Evolutionary conservation across 2,113 vertebrate genomes (phyloP).

Genomic region (Brachirus orientalis): DNA sequence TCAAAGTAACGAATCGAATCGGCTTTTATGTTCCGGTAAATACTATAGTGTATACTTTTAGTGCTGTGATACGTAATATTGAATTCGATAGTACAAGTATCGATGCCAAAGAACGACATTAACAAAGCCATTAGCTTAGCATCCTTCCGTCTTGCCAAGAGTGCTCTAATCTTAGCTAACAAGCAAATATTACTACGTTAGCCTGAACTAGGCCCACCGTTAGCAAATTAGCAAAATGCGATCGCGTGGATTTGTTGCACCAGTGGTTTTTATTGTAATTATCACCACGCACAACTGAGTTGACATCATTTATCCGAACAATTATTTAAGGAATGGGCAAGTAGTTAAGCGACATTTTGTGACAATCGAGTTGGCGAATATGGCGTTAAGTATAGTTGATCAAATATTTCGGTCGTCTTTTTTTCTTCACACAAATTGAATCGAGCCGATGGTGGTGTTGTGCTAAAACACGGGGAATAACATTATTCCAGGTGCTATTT

Average conservation of each 20-base stretch:
- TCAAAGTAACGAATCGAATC: background rate
- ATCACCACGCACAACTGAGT: background rate
- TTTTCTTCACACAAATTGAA: slow-evolving; percentile 38
- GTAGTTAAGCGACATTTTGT: slow-evolving; percentile 22
- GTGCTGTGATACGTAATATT: accelerated
- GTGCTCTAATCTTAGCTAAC: slow-evolving; percentile 19
- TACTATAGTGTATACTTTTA: background rate
- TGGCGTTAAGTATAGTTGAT: slow-evolving; percentile 44
- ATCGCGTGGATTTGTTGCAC: background rate
- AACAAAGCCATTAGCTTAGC: slow-evolving; percentile 49
- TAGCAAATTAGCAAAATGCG: slow-evolving; percentile 4
- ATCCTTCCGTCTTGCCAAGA: background rate
- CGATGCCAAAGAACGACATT: background rate
- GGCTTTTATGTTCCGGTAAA: no score
- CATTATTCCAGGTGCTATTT: slow-evolving; percentile 68
- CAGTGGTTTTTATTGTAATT: background rate
- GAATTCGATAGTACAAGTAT: background rate
- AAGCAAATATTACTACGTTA: slow-evolving; percentile 55
- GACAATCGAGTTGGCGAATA: slow-evolving; percentile 22
- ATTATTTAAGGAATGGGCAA: slow-evolving; percentile 15
- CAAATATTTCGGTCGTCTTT: slow-evolving; percentile 48
- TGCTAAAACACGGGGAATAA: slow-evolving; percentile 65
- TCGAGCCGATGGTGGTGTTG: slow-evolving; percentile 55
- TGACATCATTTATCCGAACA: slow-evolving; percentile 20
- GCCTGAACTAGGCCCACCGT: slow-evolving; percentile 25